Base-by-base conservation (phyloP, 2,113 vertebrate species). In the Oryzias curvinotus region DNA sequence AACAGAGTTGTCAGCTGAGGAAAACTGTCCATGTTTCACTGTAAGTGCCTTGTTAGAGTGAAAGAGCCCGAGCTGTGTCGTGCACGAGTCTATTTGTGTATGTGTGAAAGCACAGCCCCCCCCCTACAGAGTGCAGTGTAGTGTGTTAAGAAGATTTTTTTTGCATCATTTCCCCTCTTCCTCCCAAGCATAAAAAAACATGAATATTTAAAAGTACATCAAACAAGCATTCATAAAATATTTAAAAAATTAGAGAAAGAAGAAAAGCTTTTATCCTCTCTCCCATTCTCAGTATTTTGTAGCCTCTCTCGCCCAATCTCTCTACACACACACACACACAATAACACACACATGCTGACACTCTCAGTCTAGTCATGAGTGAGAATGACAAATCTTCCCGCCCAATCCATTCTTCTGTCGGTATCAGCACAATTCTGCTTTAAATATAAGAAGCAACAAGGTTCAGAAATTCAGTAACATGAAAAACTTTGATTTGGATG, bases 161-260 rank as follows among this genome's bases (percentile, higher is more conserved):
- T 80, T 84, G 82, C 82, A 78, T 87, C 81, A 84, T 82, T 85
- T 84, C 64, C 62, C 71, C 57, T 75, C 79, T 83, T 86, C 81
- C 87, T 90, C 83, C 80, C 81, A 82, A 90, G 84, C 82, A 82
- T 84, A 81, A 86, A 36, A 85, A 86, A 47, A 81, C 86, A 91
- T 91, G 83, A 90, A 91, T 90, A 91, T 90, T 90, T 87, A 88
- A 90, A 88, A 77, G 64, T 63, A 88, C 88, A 89, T 91, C 90
- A 91, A 91, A 90, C 88, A 87, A 85, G 82, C 64, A 67, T 84
- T 87, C 86, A 91, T 91, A 72, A 89, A 91, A 89, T 89, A 91
- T 91, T 36, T 91, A 85, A 91, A 83, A 84, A 78, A 75, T 65
- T 84, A 10, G 60, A 77, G 84, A 88, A 84, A 90, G 78, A 89